Base-by-base conservation (phyloP, 2,113 vertebrate species). In the Pungitius pungitius region DNA sequence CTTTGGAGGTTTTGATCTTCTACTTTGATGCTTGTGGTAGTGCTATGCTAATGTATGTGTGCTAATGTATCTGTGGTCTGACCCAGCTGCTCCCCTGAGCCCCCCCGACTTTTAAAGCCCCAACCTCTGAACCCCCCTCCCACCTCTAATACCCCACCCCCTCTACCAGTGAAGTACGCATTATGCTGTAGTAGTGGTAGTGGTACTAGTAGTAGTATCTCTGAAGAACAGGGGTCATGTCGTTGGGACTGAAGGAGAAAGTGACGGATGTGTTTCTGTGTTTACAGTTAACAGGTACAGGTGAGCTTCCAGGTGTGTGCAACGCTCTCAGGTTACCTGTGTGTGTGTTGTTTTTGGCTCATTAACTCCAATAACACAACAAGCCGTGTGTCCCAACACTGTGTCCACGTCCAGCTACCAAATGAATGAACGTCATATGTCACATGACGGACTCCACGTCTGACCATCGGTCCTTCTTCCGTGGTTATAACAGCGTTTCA, bases 201-300 rank as follows among this genome's bases (percentile, higher is more conserved):
- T 55, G 12, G 24, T 27, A 26, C 12, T 27, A 51, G n/a, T 17
- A 55, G 15, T 33, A 9, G 6, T 11, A 51, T 12, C 10, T 40
- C 7, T 35, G 33, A 35, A 42, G 42, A 17, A 42, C 51, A 24
- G 11, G 51, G 22, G 51, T 14, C 52, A 27, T 27, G 52, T 27
- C 27, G 24, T 15, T 20, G 13, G 8, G 47, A 45, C 47, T 49
- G 22, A 37, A 57, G 69, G 78, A 75, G 84, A 88, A 86, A 82
- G 82, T 86, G 84, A 73, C n/a, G 33, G 35, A 66, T 43, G 42
- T 1, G 12, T 59, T 33, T 74, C 54, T 55, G 61, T 88, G 84
- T 88, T 86, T 78, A 88, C 84, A 78, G 67, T 6, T 57, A 84
- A 85, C 82, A 84, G 68, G 2, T 49, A 73, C 78, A 86, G 77